Evolutionary conservation across 2,797 vertebrate genomes (phyloP).

Genomic region (Borostomias antarcticus): DNA sequence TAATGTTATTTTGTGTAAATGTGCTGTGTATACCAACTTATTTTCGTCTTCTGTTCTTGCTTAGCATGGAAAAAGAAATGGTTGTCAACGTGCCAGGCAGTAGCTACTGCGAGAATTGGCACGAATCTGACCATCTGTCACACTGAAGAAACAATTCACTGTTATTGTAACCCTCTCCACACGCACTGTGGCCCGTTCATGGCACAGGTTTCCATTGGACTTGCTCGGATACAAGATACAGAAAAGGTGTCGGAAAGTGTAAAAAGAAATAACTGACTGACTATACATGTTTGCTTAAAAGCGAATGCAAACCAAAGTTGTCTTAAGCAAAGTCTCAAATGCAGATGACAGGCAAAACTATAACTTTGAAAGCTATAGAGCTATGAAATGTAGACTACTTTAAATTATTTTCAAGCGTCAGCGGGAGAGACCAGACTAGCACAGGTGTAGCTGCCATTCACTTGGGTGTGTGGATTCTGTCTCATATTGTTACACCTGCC

Average conservation of each 20-base stretch:
- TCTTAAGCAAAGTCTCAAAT: background rate
- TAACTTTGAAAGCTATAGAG: background rate
- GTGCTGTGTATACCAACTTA: no score
- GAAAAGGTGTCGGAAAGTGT: no score
- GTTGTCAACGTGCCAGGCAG: conserved; percentile 5
- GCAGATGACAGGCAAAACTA: background rate
- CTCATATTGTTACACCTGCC: conserved; percentile 16
- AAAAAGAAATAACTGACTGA: no score
- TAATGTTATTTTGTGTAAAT: no score
- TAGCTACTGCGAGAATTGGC: conserved; percentile 5
- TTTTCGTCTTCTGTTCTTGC: no score
- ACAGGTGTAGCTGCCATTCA: conserved; percentile 3
- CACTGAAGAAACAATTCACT: conserved; percentile 13
- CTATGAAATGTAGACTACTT: no score
- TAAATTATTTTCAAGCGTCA: background rate
- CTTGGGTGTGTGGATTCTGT: conserved; percentile 23
- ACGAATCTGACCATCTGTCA: conserved; percentile 20
- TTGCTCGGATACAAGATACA: background rate
- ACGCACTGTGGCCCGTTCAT: background rate
- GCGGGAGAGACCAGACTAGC: background rate
- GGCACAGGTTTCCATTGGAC: background rate
- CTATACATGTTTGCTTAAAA: no score
- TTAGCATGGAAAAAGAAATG: background rate
- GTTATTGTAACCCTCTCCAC: conserved; percentile 8
- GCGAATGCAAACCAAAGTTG: background rate